Evolutionary conservation across 1,140 invertebrate species (phyloP).

Genomic region (Drusus annulatus): DNA sequence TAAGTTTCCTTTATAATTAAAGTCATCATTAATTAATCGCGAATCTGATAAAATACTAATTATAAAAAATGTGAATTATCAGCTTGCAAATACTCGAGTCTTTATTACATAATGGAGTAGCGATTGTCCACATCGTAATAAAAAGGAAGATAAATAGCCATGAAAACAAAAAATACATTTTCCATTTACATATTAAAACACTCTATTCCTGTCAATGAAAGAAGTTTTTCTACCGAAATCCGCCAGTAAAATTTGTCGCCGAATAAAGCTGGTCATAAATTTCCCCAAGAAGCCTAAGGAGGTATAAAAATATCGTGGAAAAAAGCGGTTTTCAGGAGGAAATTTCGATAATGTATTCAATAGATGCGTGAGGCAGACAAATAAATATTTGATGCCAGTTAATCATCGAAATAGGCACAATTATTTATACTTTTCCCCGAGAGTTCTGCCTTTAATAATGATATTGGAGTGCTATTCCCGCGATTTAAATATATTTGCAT

Average conservation of each 20-base stretch:
- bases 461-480: not conserved
- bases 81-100: no score
- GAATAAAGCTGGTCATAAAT: conserved; percentile 20
- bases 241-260: conserved; percentile 21
- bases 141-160: no score
- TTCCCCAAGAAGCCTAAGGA: not conserved
- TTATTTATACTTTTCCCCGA: not conserved
- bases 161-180: no score
- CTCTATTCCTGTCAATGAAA: conserved; percentile 25
- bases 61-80: no score
- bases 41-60: no score
- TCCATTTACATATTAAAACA: conserved; percentile 16
- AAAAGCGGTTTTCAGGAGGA: conserved; percentile 10
- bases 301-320: conserved; percentile 1
- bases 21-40: no score
- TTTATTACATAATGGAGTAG: no score
- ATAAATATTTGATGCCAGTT: conserved; percentile 14
- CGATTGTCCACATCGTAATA: no score
- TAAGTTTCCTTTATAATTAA: no score
- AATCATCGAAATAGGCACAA: conserved; percentile 4
- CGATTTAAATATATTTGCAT: no score
- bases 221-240: conserved; percentile 9
- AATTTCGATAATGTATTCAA: conserved; percentile 20
- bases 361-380: conserved; percentile 18
- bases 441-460: not conserved